A percentile compares a stretch with the other conserved stretches of the same genome.
Conservation (phyloP, 2,888 invertebrate species). For the Drosophila nr. perissopoda region DNA sequence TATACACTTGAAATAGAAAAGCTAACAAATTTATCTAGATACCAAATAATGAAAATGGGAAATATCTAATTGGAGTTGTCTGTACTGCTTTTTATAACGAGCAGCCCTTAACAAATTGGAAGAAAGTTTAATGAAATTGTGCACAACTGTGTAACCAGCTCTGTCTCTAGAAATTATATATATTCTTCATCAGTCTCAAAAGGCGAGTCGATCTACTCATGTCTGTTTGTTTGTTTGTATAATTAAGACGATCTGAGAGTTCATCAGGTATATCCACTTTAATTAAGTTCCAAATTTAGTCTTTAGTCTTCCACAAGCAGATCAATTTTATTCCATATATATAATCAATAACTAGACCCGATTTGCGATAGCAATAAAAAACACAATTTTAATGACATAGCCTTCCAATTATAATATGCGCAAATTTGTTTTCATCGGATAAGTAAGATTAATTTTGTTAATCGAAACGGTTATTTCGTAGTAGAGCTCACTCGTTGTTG, state of each 20-base stretch:
- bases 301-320: too few relatives aligned
- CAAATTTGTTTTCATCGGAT: neutral
- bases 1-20: neutral
- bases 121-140: neutral
- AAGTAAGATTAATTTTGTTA: neutral
- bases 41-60: neutral
- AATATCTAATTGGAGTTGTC: neutral
- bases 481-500: too few relatives aligned
- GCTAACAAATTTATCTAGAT: neutral
- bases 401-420: neutral
- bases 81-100: neutral
- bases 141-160: neutral
- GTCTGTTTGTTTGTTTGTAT: neutral
- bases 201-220: neutral
- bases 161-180: neutral
- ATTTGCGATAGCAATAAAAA: neutral
- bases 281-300: too few relatives aligned
- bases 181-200: neutral
- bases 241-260: neutral
- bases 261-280: neutral
- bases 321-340: neutral
- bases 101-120: neutral
- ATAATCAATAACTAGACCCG: too few relatives aligned
- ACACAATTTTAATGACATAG: neutral
- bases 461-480: too few relatives aligned